Evolutionary conservation across 2,797 vertebrate species (phyloP).

Genomic region (Protosalanx chinensis): DNA sequence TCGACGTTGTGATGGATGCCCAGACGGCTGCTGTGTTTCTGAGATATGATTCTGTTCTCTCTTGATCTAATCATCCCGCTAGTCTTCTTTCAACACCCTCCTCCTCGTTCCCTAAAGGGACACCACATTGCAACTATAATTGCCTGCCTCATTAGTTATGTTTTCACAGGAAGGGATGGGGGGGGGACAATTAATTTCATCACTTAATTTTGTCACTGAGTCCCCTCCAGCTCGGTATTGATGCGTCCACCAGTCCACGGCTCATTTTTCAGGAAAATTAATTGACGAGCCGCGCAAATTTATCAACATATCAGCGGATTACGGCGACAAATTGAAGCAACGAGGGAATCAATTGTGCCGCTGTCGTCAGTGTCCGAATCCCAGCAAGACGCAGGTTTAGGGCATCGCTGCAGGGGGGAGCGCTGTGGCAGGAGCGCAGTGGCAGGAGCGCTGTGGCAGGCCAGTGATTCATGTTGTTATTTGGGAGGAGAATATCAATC

Average conservation of each 20-base stretch:
- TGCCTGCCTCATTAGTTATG: constrained; percentile 82
- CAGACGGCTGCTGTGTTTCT: constrained; percentile 62
- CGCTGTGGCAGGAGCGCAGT: constrained; percentile 62
- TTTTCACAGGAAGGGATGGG: constrained; percentile 77
- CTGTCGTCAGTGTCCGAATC: constrained; percentile 57
- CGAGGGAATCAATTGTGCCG: constrained; percentile 78
- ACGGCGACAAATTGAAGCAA: constrained; percentile 78
- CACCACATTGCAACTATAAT: constrained; percentile 74
- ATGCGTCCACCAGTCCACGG: constrained; percentile 73
- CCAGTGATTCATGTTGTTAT: constrained; percentile 79
- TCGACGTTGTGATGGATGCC: constrained; percentile 47
- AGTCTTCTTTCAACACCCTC: constrained; percentile 64
- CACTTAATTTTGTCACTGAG: constrained; percentile 78
- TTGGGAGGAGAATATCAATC: constrained; percentile 77
- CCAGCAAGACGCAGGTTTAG: constrained; percentile 53
- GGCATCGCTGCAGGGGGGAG: constrained; percentile 69
- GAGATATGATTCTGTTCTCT: constrained; percentile 62
- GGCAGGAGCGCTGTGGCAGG: constrained; percentile 69
- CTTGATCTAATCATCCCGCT: constrained; percentile 71
- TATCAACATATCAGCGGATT: constrained; percentile 80
- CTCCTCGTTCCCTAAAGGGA: constrained; percentile 66
- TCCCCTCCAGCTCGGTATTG: constrained; percentile 70
- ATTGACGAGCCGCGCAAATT: constrained; percentile 79
- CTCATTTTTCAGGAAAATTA: constrained; percentile 79
- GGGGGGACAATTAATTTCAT: constrained; percentile 80